These are phyloP conservation scores for Desmodus rotundus DNA, from an alignment of 2,113 vertebrate genomes.

Conservation along the genomic window DNA sequence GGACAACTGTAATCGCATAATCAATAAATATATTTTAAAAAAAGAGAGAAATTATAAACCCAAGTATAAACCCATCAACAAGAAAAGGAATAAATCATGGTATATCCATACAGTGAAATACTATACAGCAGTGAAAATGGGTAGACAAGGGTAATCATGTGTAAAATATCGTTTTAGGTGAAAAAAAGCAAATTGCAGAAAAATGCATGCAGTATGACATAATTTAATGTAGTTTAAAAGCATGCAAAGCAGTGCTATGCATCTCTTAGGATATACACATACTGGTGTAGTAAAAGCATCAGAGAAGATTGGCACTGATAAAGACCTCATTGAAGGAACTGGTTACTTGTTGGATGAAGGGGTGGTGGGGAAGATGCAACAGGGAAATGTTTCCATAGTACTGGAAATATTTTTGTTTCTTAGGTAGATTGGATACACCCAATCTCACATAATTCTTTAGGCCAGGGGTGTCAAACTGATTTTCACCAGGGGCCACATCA, in stretches of 20 bases:
- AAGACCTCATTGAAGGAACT: neutral
- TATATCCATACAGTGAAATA: neutral
- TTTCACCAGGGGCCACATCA: too few species aligned
- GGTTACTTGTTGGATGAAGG: neutral
- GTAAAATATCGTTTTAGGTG: neutral
- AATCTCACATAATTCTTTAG: neutral
- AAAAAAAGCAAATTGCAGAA: neutral
- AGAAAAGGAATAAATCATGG: neutral
- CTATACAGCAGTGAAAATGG: neutral
- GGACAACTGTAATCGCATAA: too few species aligned
- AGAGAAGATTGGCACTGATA: neutral
- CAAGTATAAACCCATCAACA: neutral
- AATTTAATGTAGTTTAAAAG: neutral
- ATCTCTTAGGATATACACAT: neutral
- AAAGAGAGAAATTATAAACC: neutral
- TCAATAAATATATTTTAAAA: too few species aligned
- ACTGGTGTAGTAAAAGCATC: neutral
- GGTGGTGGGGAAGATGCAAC: too few species aligned
- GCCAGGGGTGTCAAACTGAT: too few species aligned
- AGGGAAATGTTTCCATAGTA: neutral
- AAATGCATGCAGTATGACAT: neutral
- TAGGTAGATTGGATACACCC: neutral
- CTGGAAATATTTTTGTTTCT: neutral
- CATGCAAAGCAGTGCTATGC: neutral
- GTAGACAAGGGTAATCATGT: neutral